Percentiles rank a stretch among this genome's conserved stretches.
These are phyloP conservation scores for Gymnoscelis rufifasciata DNA, from an alignment of 2,888 invertebrate genomes.

Conservation along the genomic window DNA sequence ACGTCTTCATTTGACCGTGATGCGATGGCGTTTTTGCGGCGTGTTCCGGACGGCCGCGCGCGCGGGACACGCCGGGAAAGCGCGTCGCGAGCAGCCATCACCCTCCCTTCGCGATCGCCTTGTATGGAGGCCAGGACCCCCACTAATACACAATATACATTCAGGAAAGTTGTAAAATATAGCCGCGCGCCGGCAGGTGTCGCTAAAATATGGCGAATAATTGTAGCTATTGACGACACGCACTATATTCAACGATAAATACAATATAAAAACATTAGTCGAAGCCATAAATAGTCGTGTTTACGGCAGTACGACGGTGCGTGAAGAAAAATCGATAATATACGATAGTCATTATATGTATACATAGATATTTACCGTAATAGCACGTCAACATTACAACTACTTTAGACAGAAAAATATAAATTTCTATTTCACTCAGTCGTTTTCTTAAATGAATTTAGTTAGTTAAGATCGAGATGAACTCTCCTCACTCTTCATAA, in stretches of 20 bases:
- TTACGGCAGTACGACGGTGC: too few relatives aligned
- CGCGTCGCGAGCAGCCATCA: constrained; percentile 33
- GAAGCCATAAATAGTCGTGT: too few relatives aligned
- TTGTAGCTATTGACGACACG: background rate
- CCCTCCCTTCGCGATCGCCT: constrained; percentile 34
- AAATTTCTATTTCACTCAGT: too few relatives aligned
- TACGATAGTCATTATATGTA: too few relatives aligned
- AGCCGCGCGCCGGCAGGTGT: background rate
- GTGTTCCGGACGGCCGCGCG: constrained; percentile 52
- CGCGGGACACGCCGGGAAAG: constrained; percentile 59
- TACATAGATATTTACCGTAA: too few relatives aligned
- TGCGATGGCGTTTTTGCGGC: constrained; percentile 57
- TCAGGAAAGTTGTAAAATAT: constrained; percentile 4
- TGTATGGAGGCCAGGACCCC: constrained; percentile 34
- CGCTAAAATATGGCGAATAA: background rate
- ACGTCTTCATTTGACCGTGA: constrained; percentile 77
- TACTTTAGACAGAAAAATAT: too few relatives aligned
- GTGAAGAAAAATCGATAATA: too few relatives aligned
- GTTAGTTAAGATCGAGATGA: too few relatives aligned
- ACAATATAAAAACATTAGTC: too few relatives aligned
- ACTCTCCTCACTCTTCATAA: background rate
- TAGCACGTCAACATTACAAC: too few relatives aligned
- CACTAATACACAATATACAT: background rate
- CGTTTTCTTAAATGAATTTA: too few relatives aligned
- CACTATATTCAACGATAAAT: too few relatives aligned